phyloP scores from a whole-genome alignment of 2,888 invertebrate genomes.

The Pteria penguin region DNA sequence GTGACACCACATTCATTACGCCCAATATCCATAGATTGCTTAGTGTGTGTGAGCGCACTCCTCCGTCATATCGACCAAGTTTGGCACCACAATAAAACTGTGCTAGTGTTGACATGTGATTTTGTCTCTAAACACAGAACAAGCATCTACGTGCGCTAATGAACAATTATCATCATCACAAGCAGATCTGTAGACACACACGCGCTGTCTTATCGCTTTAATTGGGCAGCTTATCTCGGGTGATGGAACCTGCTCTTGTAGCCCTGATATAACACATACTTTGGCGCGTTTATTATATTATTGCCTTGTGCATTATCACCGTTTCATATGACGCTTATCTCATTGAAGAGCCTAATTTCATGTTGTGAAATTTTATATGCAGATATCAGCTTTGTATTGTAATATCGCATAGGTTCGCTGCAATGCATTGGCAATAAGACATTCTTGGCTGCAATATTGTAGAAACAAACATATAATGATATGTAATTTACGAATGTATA shows the following conservation, averaged over 20 bases:
- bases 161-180: constrained; percentile 5
- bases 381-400: too few relatives aligned
- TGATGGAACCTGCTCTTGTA: not conserved
- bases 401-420: too few relatives aligned
- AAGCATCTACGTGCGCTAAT: not conserved
- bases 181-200: constrained; percentile 1
- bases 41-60: too few relatives aligned
- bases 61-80: not conserved
- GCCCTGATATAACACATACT: not conserved
- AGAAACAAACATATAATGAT: too few relatives aligned
- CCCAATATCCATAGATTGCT: too few relatives aligned
- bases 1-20: too few relatives aligned
- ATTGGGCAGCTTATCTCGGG: constrained; percentile 20
- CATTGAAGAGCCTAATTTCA: not conserved
- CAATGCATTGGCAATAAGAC: too few relatives aligned
- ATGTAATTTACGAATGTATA: too few relatives aligned
- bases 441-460: too few relatives aligned
- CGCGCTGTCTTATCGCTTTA: constrained; percentile 21
- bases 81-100: not conserved
- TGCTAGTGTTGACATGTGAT: not conserved
- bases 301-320: not conserved
- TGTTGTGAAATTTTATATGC: not conserved
- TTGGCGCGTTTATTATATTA: not conserved
- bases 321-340: not conserved
- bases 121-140: not conserved